These are phyloP conservation scores for Catalaphyllia jardinei DNA, from an alignment of 64 coral and sea anemone species.

Conservation along the genomic window DNA sequence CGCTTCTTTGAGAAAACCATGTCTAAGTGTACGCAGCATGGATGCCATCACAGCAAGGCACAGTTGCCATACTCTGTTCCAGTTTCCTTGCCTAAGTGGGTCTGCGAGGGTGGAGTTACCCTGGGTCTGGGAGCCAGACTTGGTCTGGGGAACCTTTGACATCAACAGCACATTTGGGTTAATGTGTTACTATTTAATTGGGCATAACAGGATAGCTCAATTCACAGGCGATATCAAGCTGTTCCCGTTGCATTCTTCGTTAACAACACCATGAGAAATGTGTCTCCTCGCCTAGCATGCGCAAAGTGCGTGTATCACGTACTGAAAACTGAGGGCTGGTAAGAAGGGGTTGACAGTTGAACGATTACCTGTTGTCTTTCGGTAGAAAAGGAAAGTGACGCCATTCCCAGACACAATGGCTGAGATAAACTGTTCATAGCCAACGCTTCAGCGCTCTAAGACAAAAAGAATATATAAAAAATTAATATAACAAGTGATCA, in stretches of 20 bases:
- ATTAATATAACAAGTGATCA: no score
- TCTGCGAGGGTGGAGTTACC: not conserved
- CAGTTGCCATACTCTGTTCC: conserved; percentile 86
- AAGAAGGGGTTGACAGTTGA: not conserved
- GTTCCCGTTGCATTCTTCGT: no score
- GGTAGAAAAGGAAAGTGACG: conserved; percentile 6
- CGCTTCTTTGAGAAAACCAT: conserved; percentile 88
- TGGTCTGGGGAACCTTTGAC: not conserved
- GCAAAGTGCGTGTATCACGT: no score
- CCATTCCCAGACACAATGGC: conserved; percentile 89
- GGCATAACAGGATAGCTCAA: no score
- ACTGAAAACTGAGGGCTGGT: not conserved
- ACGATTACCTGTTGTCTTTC: conserved; percentile 18
- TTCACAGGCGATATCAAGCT: no score
- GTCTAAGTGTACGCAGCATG: conserved; percentile 79
- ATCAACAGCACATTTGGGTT: not conserved
- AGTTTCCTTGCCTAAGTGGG: not conserved
- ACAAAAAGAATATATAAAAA: not conserved
- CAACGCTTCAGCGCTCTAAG: conserved; percentile 81
- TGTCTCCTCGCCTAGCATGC: no score
- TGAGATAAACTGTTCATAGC: conserved; percentile 79
- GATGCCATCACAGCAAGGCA: conserved; percentile 88
- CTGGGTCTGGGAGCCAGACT: not conserved
- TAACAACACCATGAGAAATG: not conserved
- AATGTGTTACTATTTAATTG: not conserved